Percentiles rank a stretch among this genome's conserved stretches.
phyloP scores from a whole-genome alignment of 2,888 invertebrate species.

The Drosophila peninsularis region DNA sequence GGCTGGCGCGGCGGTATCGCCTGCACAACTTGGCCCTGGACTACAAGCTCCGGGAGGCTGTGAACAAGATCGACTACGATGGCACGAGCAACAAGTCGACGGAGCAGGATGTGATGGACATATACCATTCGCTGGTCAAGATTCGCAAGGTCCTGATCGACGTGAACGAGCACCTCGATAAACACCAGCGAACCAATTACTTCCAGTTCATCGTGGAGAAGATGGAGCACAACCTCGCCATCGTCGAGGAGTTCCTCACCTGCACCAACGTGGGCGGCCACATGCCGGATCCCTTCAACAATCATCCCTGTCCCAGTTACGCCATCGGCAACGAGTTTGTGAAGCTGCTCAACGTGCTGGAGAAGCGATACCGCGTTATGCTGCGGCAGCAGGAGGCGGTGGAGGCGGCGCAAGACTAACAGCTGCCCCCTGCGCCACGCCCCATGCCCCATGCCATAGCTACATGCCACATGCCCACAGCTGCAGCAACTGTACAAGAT shows the following conservation, averaged over 20 bases:
- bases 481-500: conserved; percentile 30
- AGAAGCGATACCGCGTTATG: conserved; percentile 29
- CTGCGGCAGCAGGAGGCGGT: neutral
- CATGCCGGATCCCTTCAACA: neutral
- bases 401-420: neutral
- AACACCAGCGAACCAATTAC: rapidly evolving
- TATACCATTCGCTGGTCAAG: conserved; percentile 52
- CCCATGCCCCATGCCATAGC: neutral
- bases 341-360: conserved; percentile 33
- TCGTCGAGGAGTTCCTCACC: neutral
- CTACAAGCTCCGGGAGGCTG: conserved; percentile 33
- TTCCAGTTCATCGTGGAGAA: neutral
- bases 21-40: neutral
- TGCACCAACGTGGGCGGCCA: neutral
- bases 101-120: conserved; percentile 47
- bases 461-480: conserved; percentile 2
- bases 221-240: conserved; percentile 8
- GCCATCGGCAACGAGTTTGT: conserved; percentile 39
- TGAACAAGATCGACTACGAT: neutral
- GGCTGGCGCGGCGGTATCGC: neutral
- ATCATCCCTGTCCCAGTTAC: neutral
- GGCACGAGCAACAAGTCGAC: neutral
- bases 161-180: rapidly evolving
- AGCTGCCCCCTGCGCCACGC: neutral
- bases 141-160: conserved; percentile 24